These are phyloP conservation scores for Sminthopsis crassicaudata DNA, from an alignment of 2,113 vertebrate genomes.

Conservation along the genomic window DNA sequence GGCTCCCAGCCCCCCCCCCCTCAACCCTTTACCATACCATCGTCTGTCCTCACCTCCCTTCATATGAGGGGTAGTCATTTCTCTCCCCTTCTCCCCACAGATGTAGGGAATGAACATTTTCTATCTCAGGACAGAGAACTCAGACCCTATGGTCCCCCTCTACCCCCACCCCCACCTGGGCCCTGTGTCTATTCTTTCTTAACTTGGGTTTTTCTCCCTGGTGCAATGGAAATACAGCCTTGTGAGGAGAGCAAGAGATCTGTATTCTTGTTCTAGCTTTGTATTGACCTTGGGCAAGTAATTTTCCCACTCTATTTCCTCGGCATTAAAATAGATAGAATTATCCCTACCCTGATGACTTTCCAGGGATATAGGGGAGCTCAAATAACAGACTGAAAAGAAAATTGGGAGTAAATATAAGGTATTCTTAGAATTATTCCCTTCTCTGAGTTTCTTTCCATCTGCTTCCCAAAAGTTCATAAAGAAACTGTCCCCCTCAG, in stretches of 20 bases:
- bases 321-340: background rate
- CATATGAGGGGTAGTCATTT: background rate
- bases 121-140: background rate
- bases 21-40: background rate
- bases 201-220: background rate
- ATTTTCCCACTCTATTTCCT: background rate
- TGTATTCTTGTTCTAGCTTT: background rate
- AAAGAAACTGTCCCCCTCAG: background rate
- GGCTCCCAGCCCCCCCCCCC: background rate
- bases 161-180: too few relatives aligned
- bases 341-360: background rate
- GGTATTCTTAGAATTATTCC: background rate
- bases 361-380: background rate
- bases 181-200: background rate
- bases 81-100: background rate
- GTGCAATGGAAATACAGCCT: background rate
- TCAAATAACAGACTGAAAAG: background rate
- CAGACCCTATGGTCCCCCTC: too few relatives aligned
- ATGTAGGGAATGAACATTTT: too few relatives aligned
- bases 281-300: background rate
- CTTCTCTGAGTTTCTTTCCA: background rate
- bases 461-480: background rate
- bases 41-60: background rate
- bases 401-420: background rate
- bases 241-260: background rate